Evolutionary conservation across 2,113 vertebrate species (phyloP), one percentile per base, ranked within the genome.

Genomic region (Rhineura floridana): DNA sequence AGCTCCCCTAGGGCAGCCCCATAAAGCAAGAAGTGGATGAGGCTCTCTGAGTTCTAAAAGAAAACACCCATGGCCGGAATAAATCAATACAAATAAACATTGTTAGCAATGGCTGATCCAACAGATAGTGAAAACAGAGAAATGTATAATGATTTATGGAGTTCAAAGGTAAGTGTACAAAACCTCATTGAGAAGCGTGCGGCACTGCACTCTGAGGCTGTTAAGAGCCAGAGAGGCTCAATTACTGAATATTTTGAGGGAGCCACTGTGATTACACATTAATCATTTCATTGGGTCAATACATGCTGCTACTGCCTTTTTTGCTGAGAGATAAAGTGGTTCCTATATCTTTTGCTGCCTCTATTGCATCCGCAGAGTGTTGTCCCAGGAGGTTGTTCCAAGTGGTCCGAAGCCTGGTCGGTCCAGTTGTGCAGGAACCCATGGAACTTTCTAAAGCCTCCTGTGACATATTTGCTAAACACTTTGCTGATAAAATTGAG

Each of bases 171-270:
- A 83, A 88, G 5, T 83, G 62, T 77, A 76, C 59, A 83, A 77
- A 83, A 63, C 46, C 67, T 46, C 36, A 81, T 15, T 77, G 70
- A 83, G 70, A 48, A 76, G 13, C 33, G 17, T 42, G 55, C 67
- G 83, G 44, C 15, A 62, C 25, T 39, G 55, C 39, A 39, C 69
- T 82, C 42, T 55, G 72, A 70, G 36, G 15, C 12, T 48, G 50
- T 30, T 44, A 91, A 87, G 50, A 92, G 55, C 1, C 2, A 63
- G 36, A 78, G 73, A 87, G 33, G 15, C 30, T 80, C 36, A 59
- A 79, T 88, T 83, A 79, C 6, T 85, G 7, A 52, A 1, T 55
- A 79, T 75, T 90, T 89, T 76, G 2, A 88, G 62, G 91, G 33
- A 21, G 1, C 65, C 70, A 67, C 17, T 55, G 25, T 73, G 62